A percentile compares a stretch with the other conserved stretches of the same genome.
Evolutionary conservation across 2,113 vertebrate genomes (phyloP).

Genomic region (Aptenodytes forsteri): DNA sequence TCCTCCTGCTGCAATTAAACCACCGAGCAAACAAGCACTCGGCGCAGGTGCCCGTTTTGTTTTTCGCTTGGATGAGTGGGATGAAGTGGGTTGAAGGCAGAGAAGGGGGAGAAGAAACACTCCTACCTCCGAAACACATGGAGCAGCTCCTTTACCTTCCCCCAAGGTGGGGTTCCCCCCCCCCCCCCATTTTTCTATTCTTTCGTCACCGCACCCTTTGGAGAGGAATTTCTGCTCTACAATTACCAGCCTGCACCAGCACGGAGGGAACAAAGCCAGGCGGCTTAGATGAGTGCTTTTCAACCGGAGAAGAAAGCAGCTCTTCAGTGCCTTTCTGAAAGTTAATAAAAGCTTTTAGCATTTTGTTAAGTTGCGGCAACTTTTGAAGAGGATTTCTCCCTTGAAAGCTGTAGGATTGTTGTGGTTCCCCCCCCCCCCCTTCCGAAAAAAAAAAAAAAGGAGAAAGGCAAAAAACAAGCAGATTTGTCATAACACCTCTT

Average conservation of each 20-base stretch:
- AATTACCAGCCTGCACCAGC: not conserved
- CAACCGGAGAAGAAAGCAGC: not conserved
- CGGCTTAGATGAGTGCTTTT: not conserved
- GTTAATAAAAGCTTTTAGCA: not conserved
- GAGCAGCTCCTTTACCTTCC: not conserved
- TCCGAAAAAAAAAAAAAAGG: not conserved
- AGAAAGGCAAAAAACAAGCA: not conserved
- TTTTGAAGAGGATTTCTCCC: slow-evolving; percentile 35
- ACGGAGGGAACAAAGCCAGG: not conserved
- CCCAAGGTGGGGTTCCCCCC: not conserved
- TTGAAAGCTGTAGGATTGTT: not conserved
- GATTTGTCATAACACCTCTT: not conserved
- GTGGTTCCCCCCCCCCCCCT: not conserved
- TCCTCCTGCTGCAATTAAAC: not conserved
- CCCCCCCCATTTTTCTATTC: not conserved
- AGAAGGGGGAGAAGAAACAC: not conserved
- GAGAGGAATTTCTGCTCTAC: not conserved
- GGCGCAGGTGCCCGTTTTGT: not conserved
- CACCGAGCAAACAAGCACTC: accelerated
- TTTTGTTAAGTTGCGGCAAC: not conserved
- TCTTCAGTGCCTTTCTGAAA: not conserved
- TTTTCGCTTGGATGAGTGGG: not conserved
- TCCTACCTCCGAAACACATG: not conserved
- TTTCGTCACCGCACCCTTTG: accelerated
- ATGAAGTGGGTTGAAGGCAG: not conserved